Base-by-base conservation (phyloP, 2,888 invertebrate species). In the Nebria salina region DNA sequence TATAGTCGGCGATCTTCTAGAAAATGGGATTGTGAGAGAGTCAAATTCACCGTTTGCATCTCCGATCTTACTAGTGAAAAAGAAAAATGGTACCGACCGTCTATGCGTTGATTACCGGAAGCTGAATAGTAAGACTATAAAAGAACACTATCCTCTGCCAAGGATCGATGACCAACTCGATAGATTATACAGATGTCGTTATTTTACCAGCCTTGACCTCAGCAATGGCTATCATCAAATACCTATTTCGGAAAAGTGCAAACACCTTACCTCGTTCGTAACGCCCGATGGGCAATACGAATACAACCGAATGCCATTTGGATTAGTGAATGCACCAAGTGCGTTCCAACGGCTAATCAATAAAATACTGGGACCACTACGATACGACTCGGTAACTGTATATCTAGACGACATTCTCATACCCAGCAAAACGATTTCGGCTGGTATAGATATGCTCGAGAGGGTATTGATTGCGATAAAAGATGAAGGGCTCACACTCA, bases 221-320 rank as follows among this genome's bases (percentile, higher is more conserved):
- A 82, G 82, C 5, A 77, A 78, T 0, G 87, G 86, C 0, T 84
- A 85, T 83, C 83, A 84, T 72, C 86, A 86, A 68, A 85, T 86
- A 15, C 84, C 84, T 4, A 82, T 87, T 34, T 74, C 72, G 0
- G 77, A 83, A 54, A 81, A 82, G 3, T 83, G 84, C 43, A 84
- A 84, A 11, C 81, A 82, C 5, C 85, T 84, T 41, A 86, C 85
- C 0, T 86, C 84, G 1, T 85, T 86, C 54, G 83, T 83, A 5
- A 86, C 85, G 5, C 85, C 84, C 0, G 85, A 85, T 34, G 85
- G 86, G 64, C 73, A 81, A 34, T 73, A 66, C 26, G 73, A 81
- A 65, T 76, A 64, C 74, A 64, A 82, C 43, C 68, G 81, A 9
- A 74, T 83, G 76, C 83, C 83, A 0, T 83, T 83, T 77, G 83